A percentile compares a stretch with the other conserved stretches of the same genome.
Conservation (phyloP, 1,140 invertebrate genomes). For the Pseudomyrmex dendroicus region DNA sequence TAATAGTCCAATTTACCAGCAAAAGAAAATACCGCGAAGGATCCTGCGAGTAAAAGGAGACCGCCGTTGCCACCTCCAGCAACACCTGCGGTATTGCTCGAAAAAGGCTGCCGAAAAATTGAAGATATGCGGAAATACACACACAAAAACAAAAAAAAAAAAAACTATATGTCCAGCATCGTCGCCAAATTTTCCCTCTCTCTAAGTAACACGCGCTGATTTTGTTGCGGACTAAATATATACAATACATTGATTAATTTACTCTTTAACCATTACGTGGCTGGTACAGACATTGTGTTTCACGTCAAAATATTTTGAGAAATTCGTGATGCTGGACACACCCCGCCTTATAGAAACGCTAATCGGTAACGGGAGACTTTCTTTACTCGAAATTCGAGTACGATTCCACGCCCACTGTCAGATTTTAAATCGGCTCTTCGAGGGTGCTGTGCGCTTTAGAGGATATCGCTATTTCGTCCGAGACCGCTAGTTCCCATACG, state of each 20-base stretch:
- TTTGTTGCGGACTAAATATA: conserved; percentile 13
- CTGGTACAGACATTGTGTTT: conserved; percentile 60
- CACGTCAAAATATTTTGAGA: conserved; percentile 80
- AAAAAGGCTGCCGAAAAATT: conserved; percentile 76
- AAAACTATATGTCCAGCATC: conserved; percentile 1
- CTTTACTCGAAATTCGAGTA: conserved; percentile 75
- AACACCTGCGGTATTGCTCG: conserved; percentile 30
- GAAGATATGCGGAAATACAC: conserved; percentile 77
- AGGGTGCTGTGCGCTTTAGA: background rate
- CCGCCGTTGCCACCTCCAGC: conserved; percentile 39
- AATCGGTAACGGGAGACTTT: conserved; percentile 83
- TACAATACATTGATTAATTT: background rate
- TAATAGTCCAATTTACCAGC: conserved; percentile 82
- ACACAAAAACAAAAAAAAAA: background rate
- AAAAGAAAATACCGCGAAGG: conserved; percentile 79
- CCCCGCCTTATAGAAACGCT: conserved; percentile 71
- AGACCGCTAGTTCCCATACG: background rate
- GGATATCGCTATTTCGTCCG: background rate
- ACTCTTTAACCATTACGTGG: too few species aligned
- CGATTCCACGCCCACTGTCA: conserved; percentile 53
- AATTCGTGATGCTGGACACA: conserved; percentile 61
- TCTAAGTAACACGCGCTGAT: conserved; percentile 1
- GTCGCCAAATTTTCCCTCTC: background rate
- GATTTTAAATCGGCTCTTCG: conserved; percentile 20
- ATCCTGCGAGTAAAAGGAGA: conserved; percentile 73